phyloP scores from a whole-genome alignment of 2,113 vertebrate species.

The Syngnathus scovelli region DNA sequence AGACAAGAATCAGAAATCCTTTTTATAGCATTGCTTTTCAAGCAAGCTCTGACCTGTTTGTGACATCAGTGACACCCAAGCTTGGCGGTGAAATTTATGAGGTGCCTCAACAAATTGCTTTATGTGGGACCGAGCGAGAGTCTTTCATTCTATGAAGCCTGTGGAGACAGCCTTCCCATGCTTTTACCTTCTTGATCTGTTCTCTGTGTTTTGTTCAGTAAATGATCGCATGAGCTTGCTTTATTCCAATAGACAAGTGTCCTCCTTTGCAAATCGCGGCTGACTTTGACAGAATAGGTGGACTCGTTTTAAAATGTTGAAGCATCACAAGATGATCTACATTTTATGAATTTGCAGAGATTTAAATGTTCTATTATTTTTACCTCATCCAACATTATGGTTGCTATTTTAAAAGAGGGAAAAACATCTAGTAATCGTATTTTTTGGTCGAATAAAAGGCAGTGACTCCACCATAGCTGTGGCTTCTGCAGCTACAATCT shows the following conservation, averaged over 20 bases:
- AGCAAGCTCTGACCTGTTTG: slow-evolving; percentile 54
- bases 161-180: slow-evolving; percentile 13
- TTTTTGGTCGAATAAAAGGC: background rate
- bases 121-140: slow-evolving; percentile 49
- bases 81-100: slow-evolving; percentile 62
- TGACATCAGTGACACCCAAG: slow-evolving; percentile 55
- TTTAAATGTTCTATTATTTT: background rate
- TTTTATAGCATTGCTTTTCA: slow-evolving; percentile 66
- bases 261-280: background rate
- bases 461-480: slow-evolving; percentile 6
- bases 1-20: slow-evolving; percentile 52
- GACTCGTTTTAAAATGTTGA: background rate
- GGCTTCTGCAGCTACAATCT: slow-evolving; percentile 40
- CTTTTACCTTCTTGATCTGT: slow-evolving; percentile 8
- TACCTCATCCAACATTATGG: background rate
- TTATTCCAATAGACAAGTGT: slow-evolving; percentile 24
- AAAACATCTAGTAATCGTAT: background rate
- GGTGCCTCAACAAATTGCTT: slow-evolving; percentile 66
- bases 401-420: background rate
- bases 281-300: background rate
- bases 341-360: background rate
- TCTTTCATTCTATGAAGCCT: slow-evolving; percentile 35
- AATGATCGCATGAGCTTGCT: slow-evolving; percentile 4
- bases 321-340: background rate
- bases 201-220: background rate